Percentiles rank a stretch among this genome's conserved stretches.
phyloP scores from a whole-genome alignment of 2,113 vertebrate species.

The Caranx melampygus region DNA sequence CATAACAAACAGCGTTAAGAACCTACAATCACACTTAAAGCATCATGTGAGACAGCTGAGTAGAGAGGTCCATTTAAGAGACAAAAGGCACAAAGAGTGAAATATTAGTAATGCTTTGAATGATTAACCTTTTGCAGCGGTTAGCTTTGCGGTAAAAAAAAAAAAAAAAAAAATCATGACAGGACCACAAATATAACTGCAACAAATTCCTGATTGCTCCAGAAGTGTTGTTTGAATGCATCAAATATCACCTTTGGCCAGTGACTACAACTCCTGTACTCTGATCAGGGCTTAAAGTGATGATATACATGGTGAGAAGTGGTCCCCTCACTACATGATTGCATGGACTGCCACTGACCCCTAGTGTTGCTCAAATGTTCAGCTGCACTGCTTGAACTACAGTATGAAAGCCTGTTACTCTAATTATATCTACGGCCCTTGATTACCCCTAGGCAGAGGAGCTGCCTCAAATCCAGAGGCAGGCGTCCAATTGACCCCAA shows the following conservation, averaged over 20 bases:
- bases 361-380: constrained; percentile 78
- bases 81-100: neutral
- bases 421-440: constrained; percentile 78
- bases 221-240: neutral
- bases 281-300: constrained; percentile 36
- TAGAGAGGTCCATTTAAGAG: constrained; percentile 40
- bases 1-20: constrained; percentile 59
- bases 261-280: neutral
- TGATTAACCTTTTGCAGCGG: constrained; percentile 2
- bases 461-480: constrained; percentile 79
- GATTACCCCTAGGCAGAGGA: constrained; percentile 79
- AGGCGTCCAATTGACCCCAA: constrained; percentile 85
- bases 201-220: neutral
- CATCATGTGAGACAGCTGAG: constrained; percentile 51
- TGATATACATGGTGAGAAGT: constrained; percentile 23
- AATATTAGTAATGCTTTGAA: constrained; percentile 1
- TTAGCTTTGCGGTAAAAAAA: neutral
- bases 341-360: constrained; percentile 83
- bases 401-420: constrained; percentile 62
- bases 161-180: neutral
- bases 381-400: constrained; percentile 56
- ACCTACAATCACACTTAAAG: constrained; percentile 56
- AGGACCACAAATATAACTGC: constrained; percentile 7
- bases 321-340: constrained; percentile 54
- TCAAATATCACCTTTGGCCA: constrained; percentile 12